A percentile compares a stretch with the other conserved stretches of the same genome.
phyloP scores from a whole-genome alignment of 2,797 vertebrate genomes.

The Tiaroga cobitis region DNA sequence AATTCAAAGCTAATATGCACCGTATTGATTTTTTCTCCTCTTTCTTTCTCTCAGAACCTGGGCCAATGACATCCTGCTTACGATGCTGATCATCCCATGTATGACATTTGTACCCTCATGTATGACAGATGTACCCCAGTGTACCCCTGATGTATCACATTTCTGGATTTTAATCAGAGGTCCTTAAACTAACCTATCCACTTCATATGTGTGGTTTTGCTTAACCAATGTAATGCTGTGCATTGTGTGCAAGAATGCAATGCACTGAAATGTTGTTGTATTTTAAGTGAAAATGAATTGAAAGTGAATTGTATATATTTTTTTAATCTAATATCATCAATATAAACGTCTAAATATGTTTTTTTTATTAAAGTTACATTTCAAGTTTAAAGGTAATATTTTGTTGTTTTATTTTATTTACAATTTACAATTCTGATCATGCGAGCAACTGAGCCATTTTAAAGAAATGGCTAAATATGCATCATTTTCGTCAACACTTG shows the following conservation, averaged over 20 bases:
- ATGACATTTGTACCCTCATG: not conserved
- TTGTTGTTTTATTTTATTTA: not conserved
- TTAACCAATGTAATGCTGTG: not conserved
- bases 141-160: not conserved
- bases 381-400: not conserved
- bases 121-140: not conserved
- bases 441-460: not conserved
- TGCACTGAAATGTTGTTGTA: not conserved
- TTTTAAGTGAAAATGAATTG: no score
- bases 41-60: conserved; percentile 8
- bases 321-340: not conserved
- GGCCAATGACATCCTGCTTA: conserved; percentile 4
- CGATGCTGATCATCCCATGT: not conserved
- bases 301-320: not conserved
- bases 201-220: not conserved
- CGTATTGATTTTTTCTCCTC: not conserved
- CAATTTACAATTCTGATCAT: not conserved
- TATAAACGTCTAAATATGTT: not conserved
- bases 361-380: not conserved
- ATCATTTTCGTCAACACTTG: not conserved
- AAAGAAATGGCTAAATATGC: not conserved
- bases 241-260: not conserved
- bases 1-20: not conserved
- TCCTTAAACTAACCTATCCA: not conserved
- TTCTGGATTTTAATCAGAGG: not conserved